Conservation (phyloP, 2,888 invertebrate species). For the Onchidella celtica region DNA sequence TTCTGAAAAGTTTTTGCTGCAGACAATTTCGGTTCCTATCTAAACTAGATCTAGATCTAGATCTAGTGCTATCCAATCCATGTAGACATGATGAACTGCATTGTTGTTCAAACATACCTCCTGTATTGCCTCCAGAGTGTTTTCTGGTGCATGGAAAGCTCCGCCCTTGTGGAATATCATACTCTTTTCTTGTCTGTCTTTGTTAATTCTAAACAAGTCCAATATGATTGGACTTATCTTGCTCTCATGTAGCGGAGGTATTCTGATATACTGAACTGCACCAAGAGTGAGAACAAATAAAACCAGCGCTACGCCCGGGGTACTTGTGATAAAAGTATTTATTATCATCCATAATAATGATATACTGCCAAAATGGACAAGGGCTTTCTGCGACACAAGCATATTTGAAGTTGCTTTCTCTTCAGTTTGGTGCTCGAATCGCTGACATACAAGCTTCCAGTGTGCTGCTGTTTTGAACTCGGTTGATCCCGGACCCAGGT, state of each 20-base stretch:
- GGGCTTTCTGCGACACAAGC: conserved; percentile 6
- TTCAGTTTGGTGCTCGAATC: no score
- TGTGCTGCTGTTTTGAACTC: no score
- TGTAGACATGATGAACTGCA: no score
- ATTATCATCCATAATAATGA: conserved; percentile 33
- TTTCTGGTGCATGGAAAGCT: conserved; percentile 89
- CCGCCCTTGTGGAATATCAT: conserved; percentile 88
- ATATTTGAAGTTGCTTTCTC: no score
- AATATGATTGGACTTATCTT: conserved; percentile 15
- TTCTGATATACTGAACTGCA: conserved; percentile 15
- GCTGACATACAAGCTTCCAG: no score
- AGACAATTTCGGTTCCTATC: no score
- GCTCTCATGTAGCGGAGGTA: conserved; percentile 8
- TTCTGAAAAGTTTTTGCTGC: no score
- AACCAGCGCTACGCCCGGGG: neutral
- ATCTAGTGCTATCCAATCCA: neutral
- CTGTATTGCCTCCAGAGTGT: conserved; percentile 87
- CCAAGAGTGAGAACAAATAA: conserved; percentile 1
- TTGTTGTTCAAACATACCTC: no score
- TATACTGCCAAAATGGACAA: neutral
- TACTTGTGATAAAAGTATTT: conserved; percentile 27
- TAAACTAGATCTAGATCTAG: neutral
- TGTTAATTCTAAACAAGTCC: conserved; percentile 23
- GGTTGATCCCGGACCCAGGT: no score
- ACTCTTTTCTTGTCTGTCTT: conserved; percentile 23